phyloP scores from a whole-genome alignment of 2,797 vertebrate species.

The Xerus rutilus region DNA sequence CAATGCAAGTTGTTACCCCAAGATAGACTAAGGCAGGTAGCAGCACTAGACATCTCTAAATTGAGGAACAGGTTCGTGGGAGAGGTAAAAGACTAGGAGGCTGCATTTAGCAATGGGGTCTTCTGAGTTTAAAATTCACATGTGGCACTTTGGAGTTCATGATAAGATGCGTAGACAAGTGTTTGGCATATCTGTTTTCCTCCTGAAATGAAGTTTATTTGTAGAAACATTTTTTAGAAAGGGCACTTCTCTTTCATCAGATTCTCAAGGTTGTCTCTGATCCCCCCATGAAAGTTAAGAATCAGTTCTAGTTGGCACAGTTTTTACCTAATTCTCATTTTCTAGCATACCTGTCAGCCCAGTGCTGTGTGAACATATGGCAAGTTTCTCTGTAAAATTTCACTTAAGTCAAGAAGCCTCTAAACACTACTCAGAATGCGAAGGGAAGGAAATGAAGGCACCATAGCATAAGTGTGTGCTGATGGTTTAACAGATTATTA shows the following conservation, averaged over 20 bases:
- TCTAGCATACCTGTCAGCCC: background rate
- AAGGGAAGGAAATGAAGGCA: conserved; percentile 34
- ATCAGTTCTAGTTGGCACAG: background rate
- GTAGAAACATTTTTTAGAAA: background rate
- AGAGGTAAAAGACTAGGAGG: background rate
- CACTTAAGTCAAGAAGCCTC: background rate
- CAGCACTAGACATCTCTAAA: accelerated
- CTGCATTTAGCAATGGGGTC: background rate
- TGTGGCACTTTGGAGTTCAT: background rate
- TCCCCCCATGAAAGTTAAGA: background rate
- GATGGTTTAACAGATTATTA: background rate
- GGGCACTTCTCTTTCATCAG: background rate
- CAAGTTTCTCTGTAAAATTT: conserved; percentile 32
- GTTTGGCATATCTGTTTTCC: background rate
- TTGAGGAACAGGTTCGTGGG: background rate
- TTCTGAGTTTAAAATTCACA: background rate
- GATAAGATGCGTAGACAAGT: background rate
- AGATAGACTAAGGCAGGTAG: background rate
- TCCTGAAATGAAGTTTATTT: conserved; percentile 7
- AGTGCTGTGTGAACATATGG: background rate
- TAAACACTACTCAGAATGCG: background rate
- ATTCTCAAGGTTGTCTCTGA: background rate
- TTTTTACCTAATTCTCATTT: background rate
- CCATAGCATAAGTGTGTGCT: background rate
- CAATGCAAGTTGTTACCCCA: no score